phyloP scores from a whole-genome alignment of 1,140 invertebrate species.

The Listronotus oregonensis region DNA sequence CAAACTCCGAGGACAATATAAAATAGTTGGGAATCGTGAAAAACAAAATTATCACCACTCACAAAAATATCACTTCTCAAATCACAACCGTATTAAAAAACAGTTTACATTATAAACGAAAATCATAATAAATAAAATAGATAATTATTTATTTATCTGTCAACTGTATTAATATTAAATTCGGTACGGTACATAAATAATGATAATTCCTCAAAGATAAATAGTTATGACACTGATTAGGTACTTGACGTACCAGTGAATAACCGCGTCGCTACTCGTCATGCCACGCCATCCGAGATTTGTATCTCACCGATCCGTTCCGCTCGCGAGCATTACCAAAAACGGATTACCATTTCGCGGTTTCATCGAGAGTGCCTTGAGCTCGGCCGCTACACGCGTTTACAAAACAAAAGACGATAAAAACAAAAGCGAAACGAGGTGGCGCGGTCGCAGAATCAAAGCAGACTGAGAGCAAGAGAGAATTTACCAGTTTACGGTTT shows the following conservation, averaged over 20 bases:
- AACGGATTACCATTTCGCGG: conserved; percentile 5
- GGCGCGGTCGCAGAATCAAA: conserved; percentile 12
- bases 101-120: neutral
- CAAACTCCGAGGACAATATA: conserved; percentile 43
- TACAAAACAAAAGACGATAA: conserved; percentile 6
- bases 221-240: too few species aligned
- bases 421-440: conserved; percentile 1
- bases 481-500: conserved; percentile 16
- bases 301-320: too few species aligned
- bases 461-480: conserved; percentile 13
- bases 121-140: neutral
- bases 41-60: conserved; percentile 16
- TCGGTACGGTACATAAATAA: too few species aligned
- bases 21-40: conserved; percentile 46
- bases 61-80: conserved; percentile 5
- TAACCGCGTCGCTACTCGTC: too few species aligned
- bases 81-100: neutral
- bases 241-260: too few species aligned
- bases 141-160: neutral
- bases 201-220: too few species aligned
- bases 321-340: neutral
- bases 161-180: too few species aligned
- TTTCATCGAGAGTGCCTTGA: conserved; percentile 1
- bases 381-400: neutral
- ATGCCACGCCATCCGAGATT: too few species aligned